phyloP scores from a whole-genome alignment of 1,140 invertebrate species.

The Pseudomyrmex cubaensis region DNA sequence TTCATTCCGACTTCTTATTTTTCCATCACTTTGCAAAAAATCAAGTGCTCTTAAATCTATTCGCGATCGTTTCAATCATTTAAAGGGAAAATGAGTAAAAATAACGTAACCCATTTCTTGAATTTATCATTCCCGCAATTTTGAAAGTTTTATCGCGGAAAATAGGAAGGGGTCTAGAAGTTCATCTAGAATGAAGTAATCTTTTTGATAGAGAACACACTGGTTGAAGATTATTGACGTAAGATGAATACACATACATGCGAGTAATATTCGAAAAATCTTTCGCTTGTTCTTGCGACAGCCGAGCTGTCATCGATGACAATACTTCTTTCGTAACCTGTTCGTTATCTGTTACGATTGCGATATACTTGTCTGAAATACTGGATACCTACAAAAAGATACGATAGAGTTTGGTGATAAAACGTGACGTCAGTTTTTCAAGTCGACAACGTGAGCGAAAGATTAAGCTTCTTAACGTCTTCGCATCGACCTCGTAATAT shows the following conservation, averaged over 20 bases:
- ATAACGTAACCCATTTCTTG: neutral
- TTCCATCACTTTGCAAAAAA: slow-evolving; percentile 11
- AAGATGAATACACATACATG: neutral
- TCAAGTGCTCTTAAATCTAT: slow-evolving; percentile 9
- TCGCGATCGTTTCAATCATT: slow-evolving; percentile 20
- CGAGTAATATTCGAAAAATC: neutral
- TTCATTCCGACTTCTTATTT: slow-evolving; percentile 25
- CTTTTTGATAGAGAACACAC: slow-evolving; percentile 1
- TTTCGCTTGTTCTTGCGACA: neutral
- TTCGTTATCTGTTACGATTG: slow-evolving; percentile 35
- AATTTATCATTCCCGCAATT: slow-evolving; percentile 6
- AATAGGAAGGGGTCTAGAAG: neutral
- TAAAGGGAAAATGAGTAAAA: slow-evolving; percentile 14
- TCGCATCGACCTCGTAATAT: slow-evolving; percentile 64
- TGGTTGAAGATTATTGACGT: neutral
- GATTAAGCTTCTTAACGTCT: slow-evolving; percentile 63
- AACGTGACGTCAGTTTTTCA: slow-evolving; percentile 63
- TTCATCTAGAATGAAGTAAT: neutral
- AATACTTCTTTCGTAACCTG: slow-evolving; percentile 35
- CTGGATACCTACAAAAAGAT: slow-evolving; percentile 31
- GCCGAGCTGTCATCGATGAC: neutral
- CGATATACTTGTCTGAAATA: slow-evolving; percentile 31
- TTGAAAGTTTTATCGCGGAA: neutral
- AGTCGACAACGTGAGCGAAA: slow-evolving; percentile 45
- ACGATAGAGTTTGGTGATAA: slow-evolving; percentile 47